phyloP scores from a whole-genome alignment of 2,888 invertebrate species.

The Pandemis corylana region DNA sequence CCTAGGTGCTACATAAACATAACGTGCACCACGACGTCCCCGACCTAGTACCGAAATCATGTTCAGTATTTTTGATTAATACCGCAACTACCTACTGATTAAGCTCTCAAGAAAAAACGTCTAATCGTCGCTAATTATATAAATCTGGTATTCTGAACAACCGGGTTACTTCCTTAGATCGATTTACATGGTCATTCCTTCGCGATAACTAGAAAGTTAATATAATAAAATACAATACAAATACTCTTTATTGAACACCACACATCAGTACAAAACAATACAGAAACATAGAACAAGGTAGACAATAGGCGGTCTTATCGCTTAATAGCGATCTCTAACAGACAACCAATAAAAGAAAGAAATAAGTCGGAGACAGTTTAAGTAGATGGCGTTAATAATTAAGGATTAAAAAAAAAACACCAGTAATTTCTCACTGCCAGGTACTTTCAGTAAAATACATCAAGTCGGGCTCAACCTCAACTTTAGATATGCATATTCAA shows the following conservation, averaged over 20 bases:
- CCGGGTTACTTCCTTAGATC: neutral
- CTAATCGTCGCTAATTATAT: neutral
- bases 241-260: too few species aligned
- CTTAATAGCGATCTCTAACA: too few species aligned
- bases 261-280: too few species aligned
- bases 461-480: conserved; percentile 11
- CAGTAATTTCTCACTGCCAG: too few species aligned
- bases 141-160: neutral
- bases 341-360: too few species aligned
- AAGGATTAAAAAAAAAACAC: neutral
- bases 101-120: neutral
- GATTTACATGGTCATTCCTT: neutral
- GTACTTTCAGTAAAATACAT: neutral
- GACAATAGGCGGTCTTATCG: too few species aligned
- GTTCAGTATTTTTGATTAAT: neutral
- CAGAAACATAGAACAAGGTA: too few species aligned
- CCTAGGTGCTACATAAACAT: conserved; percentile 5
- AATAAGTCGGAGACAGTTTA: too few species aligned
- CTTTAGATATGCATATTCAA: conserved; percentile 6
- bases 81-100: conserved; percentile 12
- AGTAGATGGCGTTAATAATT: neutral
- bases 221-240: too few species aligned
- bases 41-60: conserved; percentile 1
- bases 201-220: neutral
- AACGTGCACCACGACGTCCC: neutral